Base-by-base conservation (phyloP, 2,113 vertebrate species). In the Neomonachus schauinslandi region DNA sequence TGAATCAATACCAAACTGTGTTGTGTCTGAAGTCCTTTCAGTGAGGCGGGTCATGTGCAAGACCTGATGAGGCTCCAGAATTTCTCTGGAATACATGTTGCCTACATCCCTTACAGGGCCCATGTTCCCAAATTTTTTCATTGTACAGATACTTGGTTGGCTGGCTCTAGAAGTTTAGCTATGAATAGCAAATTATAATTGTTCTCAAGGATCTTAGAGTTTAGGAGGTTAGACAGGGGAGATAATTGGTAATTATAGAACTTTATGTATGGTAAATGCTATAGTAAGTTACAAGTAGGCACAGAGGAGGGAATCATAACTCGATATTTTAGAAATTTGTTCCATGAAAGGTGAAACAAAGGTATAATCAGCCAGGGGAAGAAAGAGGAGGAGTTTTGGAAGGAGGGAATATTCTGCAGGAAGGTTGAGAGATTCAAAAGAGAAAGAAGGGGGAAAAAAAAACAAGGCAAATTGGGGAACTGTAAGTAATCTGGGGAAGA, bases 211-310 rank as follows among this genome's bases (percentile, higher is more conserved):
- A 57, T 8, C n/a, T 89, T 51, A 53, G 77, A 22, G 15, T 95
- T 91, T 33, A 81, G 21, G 42, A 79, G 19, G 26, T 90, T 63
- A 93, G n/a, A 86, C 28, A 83, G 77, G 14, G 7, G 63, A 82
- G 89, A 65, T 77, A 63, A 63, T 91, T 74, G 57, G 7, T 89
- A 96, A 80, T 94, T 95, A 85, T 24, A 88, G n/a, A 82, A 51
- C 11, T 24, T 83, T 51, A 13, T 39, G 39, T 79, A 53, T 86
- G 33, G n/a, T 69, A 91, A 93, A 89, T 93, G 19, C 33, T 80
- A 67, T 39, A 22, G 74, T 87, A 59, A 67, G 9, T 10, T 83
- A 31, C 24, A 57, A 42, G 46, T 42, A 86, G 46, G 15, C 28
- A 74, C 36, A 80, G n/a, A 91, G 16, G 14, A 59, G 3, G 7